Base-by-base conservation (phyloP, 1,140 invertebrate species). In the Micrasema longulum region DNA sequence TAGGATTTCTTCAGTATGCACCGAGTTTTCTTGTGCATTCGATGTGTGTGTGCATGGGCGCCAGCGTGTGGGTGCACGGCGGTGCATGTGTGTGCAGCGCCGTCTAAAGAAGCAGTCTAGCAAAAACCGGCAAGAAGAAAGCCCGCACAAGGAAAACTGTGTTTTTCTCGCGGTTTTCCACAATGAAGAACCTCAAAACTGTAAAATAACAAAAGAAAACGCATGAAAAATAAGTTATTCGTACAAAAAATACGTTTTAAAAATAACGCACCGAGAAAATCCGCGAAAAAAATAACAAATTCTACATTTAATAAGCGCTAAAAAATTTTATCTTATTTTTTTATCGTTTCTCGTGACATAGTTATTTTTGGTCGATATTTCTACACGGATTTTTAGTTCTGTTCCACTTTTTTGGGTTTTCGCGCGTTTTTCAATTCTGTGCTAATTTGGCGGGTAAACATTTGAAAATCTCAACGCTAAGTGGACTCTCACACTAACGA, bases 21-120 rank as follows among this genome's bases (percentile, higher is more conserved):
- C 43, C 55, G 55, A 64, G 20, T 26, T 47, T 64, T 47, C 60
- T 64, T 64, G 12, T 31, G 43, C 60, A 26, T 22, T 18, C 60
- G 11, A 10, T n/a, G 53, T 12, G 22, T 31, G 43, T 45, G 22
- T 47, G 55, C 2, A 36, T 38, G 18, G 16, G 2, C 1, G 36
- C 16, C 2, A 9, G 2, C 6, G 31, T 38, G 55, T 60, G 41
- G 1, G 62, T 63, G 57, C 43, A 16, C 38, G 18, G 38, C 41
- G 26, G 41, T 71, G 69, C 53, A 69, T 60, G 53, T 62, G 67
- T 57, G 41, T 70, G 68, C 52, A 47, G n/a, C 38, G 35, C n/a
- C 53, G 48, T 57, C 50, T 52, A 75, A 75, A 71, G 69, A 75
- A 75, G 71, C 73, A 75, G 73, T 75, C 73, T 60, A 63, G 69